A percentile compares a stretch with the other conserved stretches of the same genome.
Evolutionary conservation across 2,797 vertebrate genomes (phyloP).

Genomic region (Coregonus suidteri): DNA sequence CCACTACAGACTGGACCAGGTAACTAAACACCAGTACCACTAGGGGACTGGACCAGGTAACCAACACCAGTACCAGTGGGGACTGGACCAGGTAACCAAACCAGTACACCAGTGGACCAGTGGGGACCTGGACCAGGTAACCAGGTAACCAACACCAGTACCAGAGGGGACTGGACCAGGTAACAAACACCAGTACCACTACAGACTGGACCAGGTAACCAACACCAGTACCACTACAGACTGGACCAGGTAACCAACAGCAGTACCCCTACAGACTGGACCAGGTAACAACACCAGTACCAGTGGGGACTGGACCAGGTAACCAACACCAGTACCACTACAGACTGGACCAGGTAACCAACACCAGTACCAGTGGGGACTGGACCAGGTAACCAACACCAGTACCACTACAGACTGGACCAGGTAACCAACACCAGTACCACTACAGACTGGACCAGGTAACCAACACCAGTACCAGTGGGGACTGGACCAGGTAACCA

Average conservation of each 20-base stretch:
- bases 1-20: too few relatives aligned
- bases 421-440: background rate
- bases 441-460: background rate
- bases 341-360: background rate
- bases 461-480: background rate
- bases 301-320: background rate
- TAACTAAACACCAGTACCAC: background rate
- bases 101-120: too few relatives aligned
- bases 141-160: background rate
- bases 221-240: background rate
- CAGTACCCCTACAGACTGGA: too few relatives aligned
- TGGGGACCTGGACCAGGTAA: too few relatives aligned
- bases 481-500: background rate
- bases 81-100: too few relatives aligned
- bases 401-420: background rate
- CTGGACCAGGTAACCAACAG: too few relatives aligned
- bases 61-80: too few relatives aligned
- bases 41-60: background rate
- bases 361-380: background rate
- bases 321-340: background rate
- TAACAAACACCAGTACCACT: background rate
- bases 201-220: too few relatives aligned
- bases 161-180: background rate
- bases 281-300: too few relatives aligned
- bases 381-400: background rate